Evolutionary conservation across 2,888 invertebrate species (phyloP), one percentile per base, ranked within the genome.

Genomic region (Onthophagus sagittarius): DNA sequence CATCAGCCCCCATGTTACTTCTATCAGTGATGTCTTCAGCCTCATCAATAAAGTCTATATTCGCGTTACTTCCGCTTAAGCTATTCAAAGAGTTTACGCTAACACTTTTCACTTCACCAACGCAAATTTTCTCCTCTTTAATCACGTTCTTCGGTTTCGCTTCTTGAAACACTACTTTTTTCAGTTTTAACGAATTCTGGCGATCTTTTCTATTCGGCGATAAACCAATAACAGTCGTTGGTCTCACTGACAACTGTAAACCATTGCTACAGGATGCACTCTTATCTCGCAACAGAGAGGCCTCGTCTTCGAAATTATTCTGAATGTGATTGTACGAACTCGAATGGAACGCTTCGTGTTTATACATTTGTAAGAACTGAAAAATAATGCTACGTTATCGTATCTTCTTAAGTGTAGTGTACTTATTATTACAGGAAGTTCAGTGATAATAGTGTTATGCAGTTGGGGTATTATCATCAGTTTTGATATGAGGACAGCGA

Each of bases 211-310:
- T 77, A 72, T 75, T 78, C 7, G 79, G 80, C 15, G 82, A 77
- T 69, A 82, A 73, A 15, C 84, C 84, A 53, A 84, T 83, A 13
- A 85, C 84, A 0, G 93, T 92, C 73, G 91, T 90, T 3, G 93
- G 92, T 6, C 93, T 86, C 15, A 90, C 90, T 0, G 90, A 88
- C 73, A 89, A 87, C 84, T 94, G 91, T 72, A 94, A 85, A 0
- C 93, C 93, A 76, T 92, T 90, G 79, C 93, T 93, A 83, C 91
- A 93, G 15, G 94, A 93, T 15, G 91, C 91, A 53, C 94, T 93
- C 87, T 94, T 94, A 81, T 94, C 94, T 78, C 92, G 90, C 23
- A 93, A 89, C 75, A 88, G 87, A 74, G 86, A 85, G 72, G 87
- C 87, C 72, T 87, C 87, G 32, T 87, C 86, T 73, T 84, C 82